These are phyloP conservation scores for Solen grandis DNA, from an alignment of 1,140 invertebrate species.

Conservation along the genomic window DNA sequence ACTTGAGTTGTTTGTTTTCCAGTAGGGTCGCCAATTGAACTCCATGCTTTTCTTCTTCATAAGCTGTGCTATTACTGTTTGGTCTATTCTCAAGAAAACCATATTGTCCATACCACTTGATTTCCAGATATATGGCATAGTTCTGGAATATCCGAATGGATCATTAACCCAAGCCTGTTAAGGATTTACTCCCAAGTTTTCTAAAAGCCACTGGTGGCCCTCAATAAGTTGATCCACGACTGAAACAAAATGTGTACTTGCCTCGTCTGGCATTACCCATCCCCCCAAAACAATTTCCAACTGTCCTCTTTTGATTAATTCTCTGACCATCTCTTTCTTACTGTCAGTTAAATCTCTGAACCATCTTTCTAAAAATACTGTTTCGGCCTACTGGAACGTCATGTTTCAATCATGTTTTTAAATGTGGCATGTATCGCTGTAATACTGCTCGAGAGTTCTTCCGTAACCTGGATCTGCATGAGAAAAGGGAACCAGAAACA, in stretches of 20 bases:
- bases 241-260: conserved; percentile 93
- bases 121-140: conserved; percentile 92
- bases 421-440: conserved; percentile 94
- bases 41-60: conserved; percentile 90
- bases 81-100: conserved; percentile 95
- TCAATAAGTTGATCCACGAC: conserved; percentile 87
- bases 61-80: conserved; percentile 94
- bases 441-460: conserved; percentile 84
- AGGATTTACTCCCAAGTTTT: conserved; percentile 86
- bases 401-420: conserved; percentile 91
- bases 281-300: conserved; percentile 96
- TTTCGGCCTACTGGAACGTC: conserved; percentile 98
- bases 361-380: conserved; percentile 80
- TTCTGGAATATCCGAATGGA: conserved; percentile 93
- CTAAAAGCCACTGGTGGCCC: conserved; percentile 97
- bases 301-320: conserved; percentile 81
- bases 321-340: conserved; percentile 89
- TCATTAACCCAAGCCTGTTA: conserved; percentile 95
- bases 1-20: conserved; percentile 85
- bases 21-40: conserved; percentile 93
- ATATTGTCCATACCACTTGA: conserved; percentile 90
- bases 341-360: conserved; percentile 87
- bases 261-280: conserved; percentile 86
- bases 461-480: conserved; percentile 94
- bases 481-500: conserved; percentile 97